Evolutionary conservation across 2,888 invertebrate species (phyloP), one percentile per base, ranked within the genome.

Genomic region (Sminthurides aquaticus): DNA sequence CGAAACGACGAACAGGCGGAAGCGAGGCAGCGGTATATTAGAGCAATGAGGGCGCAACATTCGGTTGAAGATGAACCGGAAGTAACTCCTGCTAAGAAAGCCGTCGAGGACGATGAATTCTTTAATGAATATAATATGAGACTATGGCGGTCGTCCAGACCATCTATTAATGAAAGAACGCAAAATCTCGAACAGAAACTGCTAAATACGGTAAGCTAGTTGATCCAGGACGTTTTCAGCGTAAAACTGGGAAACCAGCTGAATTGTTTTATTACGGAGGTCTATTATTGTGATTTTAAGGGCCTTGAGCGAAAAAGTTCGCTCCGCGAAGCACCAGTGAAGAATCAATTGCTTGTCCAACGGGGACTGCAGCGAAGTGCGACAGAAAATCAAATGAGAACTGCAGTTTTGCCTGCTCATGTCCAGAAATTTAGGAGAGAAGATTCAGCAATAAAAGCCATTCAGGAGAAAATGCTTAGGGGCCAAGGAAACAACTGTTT

Each of bases 121-220:
- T 68, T 68, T 57, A 62, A 68, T 63, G 67, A 68, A 52, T 65
- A 68, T 29, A 68, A 68, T 22, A 60, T 68, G 60, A 28, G 67
- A 43, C 55, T 65, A 2, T 68, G 60, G 57, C 60, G 63, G 49
- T 18, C 54, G 24, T 60, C 67, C n/a, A 62, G 57, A 20, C 67
- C 67, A 1, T 65, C 56, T 27, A 65, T 68, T 28, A 55, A 52
- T n/a, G 65, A 68, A 49, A 49, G 67, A n/a, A 68, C 63, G n/a
- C 62, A 65, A 49, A 65, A 60, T 20, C 56, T 68, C n/a, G 67
- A 65, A 25, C 34, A 28, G 18, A 65, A 68, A 62, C 34, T 68
- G 18, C 27, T 55, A 3, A 60, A 62, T 22, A 58, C 64, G 26
- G 64, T 67, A 57, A 22, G 18, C 43, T 1, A 26, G n/a, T n/a